phyloP scores from a whole-genome alignment of 2,113 vertebrate genomes.

The Oreotragus oreotragus region DNA sequence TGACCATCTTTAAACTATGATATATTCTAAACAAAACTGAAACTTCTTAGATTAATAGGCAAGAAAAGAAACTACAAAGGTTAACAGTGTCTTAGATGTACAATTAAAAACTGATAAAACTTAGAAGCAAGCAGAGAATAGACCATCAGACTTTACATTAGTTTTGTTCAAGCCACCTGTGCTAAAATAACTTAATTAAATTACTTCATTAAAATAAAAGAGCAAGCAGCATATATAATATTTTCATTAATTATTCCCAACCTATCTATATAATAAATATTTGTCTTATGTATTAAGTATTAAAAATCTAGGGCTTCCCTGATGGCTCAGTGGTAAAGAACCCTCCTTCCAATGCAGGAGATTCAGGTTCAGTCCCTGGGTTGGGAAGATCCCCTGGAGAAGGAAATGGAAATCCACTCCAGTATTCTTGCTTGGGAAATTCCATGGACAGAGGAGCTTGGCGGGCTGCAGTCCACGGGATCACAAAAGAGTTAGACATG shows the following conservation, averaged over 20 bases:
- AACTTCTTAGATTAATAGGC: neutral
- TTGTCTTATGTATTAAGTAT: neutral
- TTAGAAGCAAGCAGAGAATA: neutral
- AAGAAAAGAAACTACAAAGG: neutral
- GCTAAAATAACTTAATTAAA: neutral
- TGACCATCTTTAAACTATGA: neutral
- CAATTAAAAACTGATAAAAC: neutral
- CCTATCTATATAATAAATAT: neutral
- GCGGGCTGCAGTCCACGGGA: neutral
- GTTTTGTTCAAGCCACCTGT: neutral
- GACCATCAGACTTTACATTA: neutral
- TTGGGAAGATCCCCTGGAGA: neutral
- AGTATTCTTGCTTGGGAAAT: neutral
- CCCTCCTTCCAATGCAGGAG: neutral
- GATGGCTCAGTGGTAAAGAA: neutral
- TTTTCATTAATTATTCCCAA: neutral
- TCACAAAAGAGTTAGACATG: neutral
- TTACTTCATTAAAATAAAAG: neutral
- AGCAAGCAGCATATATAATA: neutral
- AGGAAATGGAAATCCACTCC: neutral
- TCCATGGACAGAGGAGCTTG: neutral
- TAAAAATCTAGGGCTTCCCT: neutral
- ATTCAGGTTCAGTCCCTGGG: neutral
- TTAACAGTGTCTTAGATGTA: neutral
- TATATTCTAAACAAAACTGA: neutral